phyloP scores from a whole-genome alignment of 2,113 vertebrate genomes.

The Prochilodus magdalenae region DNA sequence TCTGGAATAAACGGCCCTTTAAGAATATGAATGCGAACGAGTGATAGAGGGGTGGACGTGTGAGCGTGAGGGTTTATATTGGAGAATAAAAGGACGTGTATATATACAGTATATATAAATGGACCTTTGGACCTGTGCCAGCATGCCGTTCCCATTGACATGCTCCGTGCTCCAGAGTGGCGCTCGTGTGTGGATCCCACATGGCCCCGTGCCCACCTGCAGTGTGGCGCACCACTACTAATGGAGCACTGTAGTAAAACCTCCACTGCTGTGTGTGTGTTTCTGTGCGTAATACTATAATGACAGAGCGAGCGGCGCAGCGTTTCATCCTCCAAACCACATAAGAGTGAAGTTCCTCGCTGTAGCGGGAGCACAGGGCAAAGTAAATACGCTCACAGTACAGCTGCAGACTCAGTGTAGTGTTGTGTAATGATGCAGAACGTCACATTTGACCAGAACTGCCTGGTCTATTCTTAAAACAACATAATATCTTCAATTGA shows the following conservation, averaged over 20 bases:
- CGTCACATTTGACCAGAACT: slow-evolving; percentile 46
- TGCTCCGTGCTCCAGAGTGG: neutral
- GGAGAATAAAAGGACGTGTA: slow-evolving; percentile 14
- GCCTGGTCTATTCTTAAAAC: slow-evolving; percentile 47
- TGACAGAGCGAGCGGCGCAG: slow-evolving; percentile 44
- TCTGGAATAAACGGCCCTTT: too few species aligned
- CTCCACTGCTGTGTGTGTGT: slow-evolving; percentile 38
- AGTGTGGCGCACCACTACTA: slow-evolving; percentile 49
- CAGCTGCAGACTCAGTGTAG: slow-evolving; percentile 27
- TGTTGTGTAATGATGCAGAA: slow-evolving; percentile 33
- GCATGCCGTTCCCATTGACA: neutral
- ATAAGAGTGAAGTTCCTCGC: slow-evolving; percentile 44
- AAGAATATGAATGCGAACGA: neutral
- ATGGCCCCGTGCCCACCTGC: slow-evolving; percentile 50
- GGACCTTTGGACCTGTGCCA: slow-evolving; percentile 20
- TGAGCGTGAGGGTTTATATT: neutral
- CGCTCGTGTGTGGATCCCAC: neutral
- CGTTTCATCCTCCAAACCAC: slow-evolving; percentile 52
- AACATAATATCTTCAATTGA: slow-evolving; percentile 29
- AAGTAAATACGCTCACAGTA: slow-evolving; percentile 33
- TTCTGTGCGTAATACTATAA: slow-evolving; percentile 42
- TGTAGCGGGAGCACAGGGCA: slow-evolving; percentile 19
- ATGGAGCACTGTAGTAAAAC: slow-evolving; percentile 54
- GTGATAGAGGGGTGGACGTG: too few species aligned
- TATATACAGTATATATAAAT: neutral